Conservation (phyloP, 2,888 invertebrate genomes). For the Chymomyza procnemis region DNA sequence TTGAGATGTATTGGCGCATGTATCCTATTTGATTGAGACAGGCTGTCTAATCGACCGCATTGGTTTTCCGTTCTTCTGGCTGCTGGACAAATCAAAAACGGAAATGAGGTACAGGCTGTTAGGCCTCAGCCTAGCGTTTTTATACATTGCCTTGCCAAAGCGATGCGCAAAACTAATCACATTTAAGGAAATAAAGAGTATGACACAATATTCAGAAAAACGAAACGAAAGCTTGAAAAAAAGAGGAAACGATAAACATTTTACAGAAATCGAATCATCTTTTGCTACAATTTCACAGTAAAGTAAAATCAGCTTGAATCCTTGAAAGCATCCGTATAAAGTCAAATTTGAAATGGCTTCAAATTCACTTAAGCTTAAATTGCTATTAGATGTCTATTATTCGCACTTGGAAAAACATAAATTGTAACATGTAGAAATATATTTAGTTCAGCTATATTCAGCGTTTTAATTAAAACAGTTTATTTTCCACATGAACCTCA, state of each 20-base stretch:
- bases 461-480: too few species aligned
- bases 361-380: too few species aligned
- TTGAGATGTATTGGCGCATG: neutral
- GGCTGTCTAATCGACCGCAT: constrained; percentile 28
- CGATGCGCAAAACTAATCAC: constrained; percentile 61
- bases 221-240: neutral
- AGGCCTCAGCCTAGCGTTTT: constrained; percentile 58
- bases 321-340: neutral
- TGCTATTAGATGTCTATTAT: too few species aligned
- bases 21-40: neutral
- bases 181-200: constrained; percentile 56
- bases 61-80: constrained; percentile 54
- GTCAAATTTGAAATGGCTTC: too few species aligned
- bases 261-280: constrained; percentile 9
- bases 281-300: neutral
- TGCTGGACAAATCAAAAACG: constrained; percentile 45
- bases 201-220: neutral
- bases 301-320: neutral
- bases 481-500: too few species aligned
- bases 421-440: too few species aligned
- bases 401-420: too few species aligned
- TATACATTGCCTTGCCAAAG: constrained; percentile 46
- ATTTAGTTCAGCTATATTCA: too few species aligned
- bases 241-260: neutral
- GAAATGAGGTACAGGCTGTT: constrained; percentile 57